Percentiles rank a stretch among this genome's conserved stretches.
Evolutionary conservation across 2,113 vertebrate species (phyloP).

Genomic region (Murina feae): DNA sequence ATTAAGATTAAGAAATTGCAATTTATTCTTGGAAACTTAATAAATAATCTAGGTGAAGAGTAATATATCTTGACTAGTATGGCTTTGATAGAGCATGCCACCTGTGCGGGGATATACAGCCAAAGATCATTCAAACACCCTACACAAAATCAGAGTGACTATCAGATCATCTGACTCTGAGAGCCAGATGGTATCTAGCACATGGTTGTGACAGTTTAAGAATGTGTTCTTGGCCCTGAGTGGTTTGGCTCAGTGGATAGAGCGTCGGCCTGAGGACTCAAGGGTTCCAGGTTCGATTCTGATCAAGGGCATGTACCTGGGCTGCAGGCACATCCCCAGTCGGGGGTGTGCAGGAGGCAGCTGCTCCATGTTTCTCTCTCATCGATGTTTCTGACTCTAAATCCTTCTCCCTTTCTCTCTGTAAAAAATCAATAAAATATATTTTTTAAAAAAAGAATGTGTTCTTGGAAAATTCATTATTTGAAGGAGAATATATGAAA

Average conservation of each 20-base stretch:
- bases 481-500: slow-evolving; percentile 41
- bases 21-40: neutral
- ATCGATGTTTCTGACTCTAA: too few species aligned
- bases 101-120: neutral
- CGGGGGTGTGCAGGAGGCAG: too few species aligned
- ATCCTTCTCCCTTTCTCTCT: too few species aligned
- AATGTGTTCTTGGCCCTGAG: slow-evolving; percentile 5
- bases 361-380: too few species aligned
- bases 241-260: too few species aligned
- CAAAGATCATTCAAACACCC: neutral
- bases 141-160: neutral
- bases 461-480: slow-evolving; percentile 63
- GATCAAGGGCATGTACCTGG: too few species aligned
- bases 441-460: too few species aligned
- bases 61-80: neutral
- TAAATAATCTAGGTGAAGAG: neutral
- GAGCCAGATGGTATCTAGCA: slow-evolving; percentile 21
- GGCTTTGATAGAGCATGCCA: neutral
- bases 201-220: neutral
- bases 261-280: too few species aligned
- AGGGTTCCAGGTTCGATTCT: too few species aligned
- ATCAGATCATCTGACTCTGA: slow-evolving; percentile 24
- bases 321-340: too few species aligned
- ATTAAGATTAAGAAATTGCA: neutral
- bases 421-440: too few species aligned